Evolutionary conservation across 2,888 invertebrate species (phyloP), one percentile per base, ranked within the genome.

Genomic region (Leptogaster cylindrica): DNA sequence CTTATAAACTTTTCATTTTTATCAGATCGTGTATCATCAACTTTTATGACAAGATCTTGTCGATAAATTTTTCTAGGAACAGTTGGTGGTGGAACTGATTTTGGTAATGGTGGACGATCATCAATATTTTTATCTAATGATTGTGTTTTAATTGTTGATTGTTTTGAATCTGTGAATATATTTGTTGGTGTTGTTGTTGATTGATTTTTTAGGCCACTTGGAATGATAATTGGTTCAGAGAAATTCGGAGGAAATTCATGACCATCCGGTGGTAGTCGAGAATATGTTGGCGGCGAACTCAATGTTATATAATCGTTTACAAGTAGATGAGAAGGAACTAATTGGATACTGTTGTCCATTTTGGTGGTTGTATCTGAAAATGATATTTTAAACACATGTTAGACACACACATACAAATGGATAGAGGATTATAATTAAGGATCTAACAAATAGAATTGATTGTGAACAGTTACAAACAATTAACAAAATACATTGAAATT

Each of bases 161-260:
- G 73, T 61, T 68, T 68, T 67, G 80, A 79, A 73, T 81, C 81
- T 41, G 78, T 77, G 70, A 81, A 81, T 68, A 79, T 81, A 46
- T 79, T 79, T 14, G 80, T n/a, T 33, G 33, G 18, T 8, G 20
- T n/a, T 23, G 18, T 6, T 25, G 61, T n/a, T 61, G 23, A 66
- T n/a, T n/a, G n/a, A n/a, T n/a, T n/a, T 67, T 52, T 52, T 12
- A 71, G 67, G 52, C 23, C 31, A 18, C 23, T 31, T 31, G 64
- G 48, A 48, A 79, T 78, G 68, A 80, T 74, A 48, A 68, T 33
- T 67, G 81, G 80, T 73, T 81, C 81, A 27, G 78, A 78, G 70
- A 81, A 81, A 69, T 81, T 81, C 52, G 79, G 81, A 12, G 81
- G 81, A 73, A 81, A 81, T 73, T 81, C 81, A 74, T 81, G 81